Evolutionary conservation across 1,140 invertebrate genomes (phyloP), one percentile per base, ranked within the genome.

Genomic region (Rhagoletis pomonella): DNA sequence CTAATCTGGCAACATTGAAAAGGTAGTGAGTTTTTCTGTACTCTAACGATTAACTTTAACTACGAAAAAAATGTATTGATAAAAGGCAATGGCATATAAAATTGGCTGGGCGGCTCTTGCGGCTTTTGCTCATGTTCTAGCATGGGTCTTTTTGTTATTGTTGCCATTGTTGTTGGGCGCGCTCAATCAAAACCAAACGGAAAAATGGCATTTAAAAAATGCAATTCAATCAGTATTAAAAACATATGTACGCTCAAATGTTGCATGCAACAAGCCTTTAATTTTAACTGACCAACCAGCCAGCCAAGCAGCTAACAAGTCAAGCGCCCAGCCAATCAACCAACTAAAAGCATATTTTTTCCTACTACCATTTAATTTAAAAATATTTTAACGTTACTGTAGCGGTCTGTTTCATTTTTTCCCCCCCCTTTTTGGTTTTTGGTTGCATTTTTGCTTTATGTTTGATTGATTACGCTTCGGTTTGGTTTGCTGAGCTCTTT

Each of bases 151-250:
- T 42, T 73, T 55, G 44, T 81, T n/a, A 4, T 19, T n/a, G 47
- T 17, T 81, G 44, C n/a, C 39, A 17, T 14, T 47, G 69, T 39
- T 10, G 17, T 39, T 19, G 47, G 47, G 10, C 17, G 44, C 73
- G 73, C 44, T 81, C 47, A 81, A 81, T 81, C 73, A 81, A 81
- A 81, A 55, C 47, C 19, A 55, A 81, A 17, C 47, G 50, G 47
- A 17, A 55, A 81, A 81, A 81, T 81, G 47, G 47, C 73, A 81
- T 81, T 81, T 81, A 81, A 81, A 81, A 58, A 81, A 81, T 81
- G 73, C 73, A 81, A 55, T 81, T 81, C 73, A 81, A 81, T 81
- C 73, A 81, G 55, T 81, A 81, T 81, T 58, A 81, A 81, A 81
- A 81, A 81, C 73, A 81, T 47, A 58, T 81, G 73, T 47, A 81